These are phyloP conservation scores for Bilobella aurantiaca DNA, from an alignment of 1,140 invertebrate genomes.

Conservation along the genomic window DNA sequence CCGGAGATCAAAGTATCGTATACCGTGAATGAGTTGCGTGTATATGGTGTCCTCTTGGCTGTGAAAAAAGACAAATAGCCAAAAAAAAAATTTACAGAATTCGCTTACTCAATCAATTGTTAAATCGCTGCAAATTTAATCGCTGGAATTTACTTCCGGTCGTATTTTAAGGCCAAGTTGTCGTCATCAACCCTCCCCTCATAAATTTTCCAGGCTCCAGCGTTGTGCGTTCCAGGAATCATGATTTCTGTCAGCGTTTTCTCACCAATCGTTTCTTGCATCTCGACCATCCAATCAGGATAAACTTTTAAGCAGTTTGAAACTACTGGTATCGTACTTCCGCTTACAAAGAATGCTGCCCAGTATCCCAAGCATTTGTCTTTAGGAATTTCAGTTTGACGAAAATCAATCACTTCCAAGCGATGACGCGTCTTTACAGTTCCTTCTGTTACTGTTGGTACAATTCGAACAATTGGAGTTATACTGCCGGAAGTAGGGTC, in stretches of 20 bases:
- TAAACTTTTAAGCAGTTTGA: neutral
- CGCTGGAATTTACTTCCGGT: conserved; percentile 35
- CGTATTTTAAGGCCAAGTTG: conserved; percentile 42
- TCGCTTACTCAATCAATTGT: neutral
- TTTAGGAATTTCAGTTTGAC: conserved; percentile 34
- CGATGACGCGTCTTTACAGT: conserved; percentile 6
- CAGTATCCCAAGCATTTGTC: conserved; percentile 38
- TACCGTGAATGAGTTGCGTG: conserved; percentile 48
- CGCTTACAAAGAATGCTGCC: conserved; percentile 47
- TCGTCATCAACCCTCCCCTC: conserved; percentile 38
- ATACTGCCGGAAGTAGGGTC: conserved; percentile 1
- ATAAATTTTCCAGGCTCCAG: conserved; percentile 47
- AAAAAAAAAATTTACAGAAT: conserved; percentile 6
- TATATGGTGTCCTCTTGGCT: conserved; percentile 48
- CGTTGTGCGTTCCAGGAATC: conserved; percentile 54
- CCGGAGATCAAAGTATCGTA: conserved; percentile 50
- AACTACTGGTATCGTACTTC: conserved; percentile 44
- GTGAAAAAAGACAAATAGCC: conserved; percentile 24
- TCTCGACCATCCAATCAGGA: conserved; percentile 6
- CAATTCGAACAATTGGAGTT: neutral
- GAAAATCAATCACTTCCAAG: neutral
- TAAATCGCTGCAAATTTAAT: conserved; percentile 10
- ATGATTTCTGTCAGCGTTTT: conserved; percentile 47
- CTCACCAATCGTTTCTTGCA: conserved; percentile 38
- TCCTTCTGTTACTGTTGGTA: neutral